phyloP scores from a whole-genome alignment of 92 coral and sea anemone genomes.

The Porites divaricata region DNA sequence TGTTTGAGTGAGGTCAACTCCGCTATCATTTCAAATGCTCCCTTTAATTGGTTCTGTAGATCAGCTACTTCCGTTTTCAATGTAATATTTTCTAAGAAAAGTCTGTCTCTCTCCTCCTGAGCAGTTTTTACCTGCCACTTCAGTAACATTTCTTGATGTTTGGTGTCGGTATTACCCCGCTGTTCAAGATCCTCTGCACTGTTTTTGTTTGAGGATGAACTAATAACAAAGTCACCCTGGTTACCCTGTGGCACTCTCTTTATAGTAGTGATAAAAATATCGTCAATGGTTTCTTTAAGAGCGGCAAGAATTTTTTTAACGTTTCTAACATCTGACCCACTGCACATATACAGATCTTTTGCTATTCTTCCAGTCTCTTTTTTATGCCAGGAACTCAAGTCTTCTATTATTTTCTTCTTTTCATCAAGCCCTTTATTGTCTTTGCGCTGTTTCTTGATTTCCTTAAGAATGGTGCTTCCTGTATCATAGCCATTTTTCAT shows the following conservation, averaged over 20 bases:
- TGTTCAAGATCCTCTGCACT: not conserved
- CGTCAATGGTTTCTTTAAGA: constrained; percentile 23
- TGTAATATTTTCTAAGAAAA: not conserved
- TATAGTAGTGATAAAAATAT: constrained; percentile 13
- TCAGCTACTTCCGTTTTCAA: not conserved
- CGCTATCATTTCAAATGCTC: not conserved
- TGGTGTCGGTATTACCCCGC: not conserved
- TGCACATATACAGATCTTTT: not conserved
- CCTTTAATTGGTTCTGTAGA: not conserved
- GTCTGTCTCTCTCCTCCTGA: constrained; percentile 21
- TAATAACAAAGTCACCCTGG: not conserved
- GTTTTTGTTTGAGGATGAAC: not conserved
- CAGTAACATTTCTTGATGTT: not conserved
- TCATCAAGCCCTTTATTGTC: not conserved
- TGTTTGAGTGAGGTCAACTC: not conserved
- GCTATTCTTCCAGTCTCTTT: constrained; percentile 1
- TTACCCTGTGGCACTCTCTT: constrained; percentile 21
- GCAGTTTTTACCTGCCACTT: not conserved
- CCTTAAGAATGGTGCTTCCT: constrained; percentile 17
- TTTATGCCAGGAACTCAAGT: constrained; percentile 3
- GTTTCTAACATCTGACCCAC: not conserved
- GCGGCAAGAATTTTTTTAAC: constrained; percentile 5
- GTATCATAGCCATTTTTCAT: not conserved
- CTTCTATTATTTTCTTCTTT: not conserved
- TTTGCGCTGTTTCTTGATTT: constrained; percentile 22